Evolutionary conservation across 2,797 vertebrate genomes (phyloP).

Genomic region (Urosaurus nigricauda): DNA sequence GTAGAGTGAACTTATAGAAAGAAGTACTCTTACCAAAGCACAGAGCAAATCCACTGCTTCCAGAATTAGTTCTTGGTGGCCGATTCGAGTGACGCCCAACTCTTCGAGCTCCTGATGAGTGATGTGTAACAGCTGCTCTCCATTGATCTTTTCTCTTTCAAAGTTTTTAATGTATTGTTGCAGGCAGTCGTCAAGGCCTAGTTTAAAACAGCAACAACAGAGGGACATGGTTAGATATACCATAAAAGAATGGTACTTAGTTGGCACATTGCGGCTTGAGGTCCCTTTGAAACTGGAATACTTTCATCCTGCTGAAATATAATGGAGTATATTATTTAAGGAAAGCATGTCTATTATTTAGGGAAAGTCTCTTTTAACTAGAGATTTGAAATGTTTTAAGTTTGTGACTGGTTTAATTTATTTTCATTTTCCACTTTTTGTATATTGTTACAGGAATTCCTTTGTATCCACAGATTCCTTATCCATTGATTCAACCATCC

Average conservation of each 20-base stretch:
- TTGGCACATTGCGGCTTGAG: background rate
- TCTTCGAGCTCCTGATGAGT: constrained; percentile 92
- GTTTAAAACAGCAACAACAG: constrained; percentile 47
- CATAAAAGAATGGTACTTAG: background rate
- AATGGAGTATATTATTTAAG: background rate
- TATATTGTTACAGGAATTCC: no score
- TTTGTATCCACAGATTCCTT: no score
- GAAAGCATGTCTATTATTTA: rapidly evolving
- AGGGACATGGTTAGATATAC: constrained; percentile 36
- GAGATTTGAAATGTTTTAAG: no score
- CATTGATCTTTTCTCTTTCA: constrained; percentile 90
- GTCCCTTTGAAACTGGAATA: background rate
- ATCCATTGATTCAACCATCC: no score
- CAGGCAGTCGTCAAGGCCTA: constrained; percentile 91
- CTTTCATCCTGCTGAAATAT: constrained; percentile 9
- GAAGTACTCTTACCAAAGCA: constrained; percentile 84
- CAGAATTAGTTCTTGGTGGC: constrained; percentile 92
- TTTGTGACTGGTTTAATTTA: no score
- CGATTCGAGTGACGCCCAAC: constrained; percentile 88
- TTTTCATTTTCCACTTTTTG: no score
- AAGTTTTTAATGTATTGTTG: constrained; percentile 93
- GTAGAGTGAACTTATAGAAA: background rate
- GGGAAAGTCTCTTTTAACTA: no score
- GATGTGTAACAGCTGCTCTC: constrained; percentile 91
- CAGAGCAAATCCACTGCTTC: constrained; percentile 91